phyloP scores from a whole-genome alignment of 2,888 invertebrate species.

The Agrotis ipsilon region DNA sequence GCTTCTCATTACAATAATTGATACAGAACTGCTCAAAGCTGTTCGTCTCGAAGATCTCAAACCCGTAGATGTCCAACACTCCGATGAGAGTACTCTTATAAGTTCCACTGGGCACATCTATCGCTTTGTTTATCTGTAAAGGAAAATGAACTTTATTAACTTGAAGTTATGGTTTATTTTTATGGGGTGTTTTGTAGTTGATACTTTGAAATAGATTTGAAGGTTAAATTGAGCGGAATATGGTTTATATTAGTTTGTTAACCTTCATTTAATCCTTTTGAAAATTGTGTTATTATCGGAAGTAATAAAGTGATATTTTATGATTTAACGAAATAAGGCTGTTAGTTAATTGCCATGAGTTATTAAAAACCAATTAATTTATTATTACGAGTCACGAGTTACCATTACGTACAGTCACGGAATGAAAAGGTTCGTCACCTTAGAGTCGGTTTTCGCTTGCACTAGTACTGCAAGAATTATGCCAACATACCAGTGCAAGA shows the following conservation, averaged over 20 bases:
- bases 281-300: background rate
- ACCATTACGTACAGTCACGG: background rate
- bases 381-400: background rate
- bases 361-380: background rate
- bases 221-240: background rate
- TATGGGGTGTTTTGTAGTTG: background rate
- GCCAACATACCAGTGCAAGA: no score
- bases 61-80: constrained; percentile 99
- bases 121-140: constrained; percentile 96
- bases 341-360: background rate
- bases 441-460: no score
- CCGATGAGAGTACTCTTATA: constrained; percentile 96
- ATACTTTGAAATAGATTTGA: background rate
- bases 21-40: constrained; percentile 99
- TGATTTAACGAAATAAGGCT: background rate
- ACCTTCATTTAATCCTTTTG: background rate
- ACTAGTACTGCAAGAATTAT: no score
- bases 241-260: background rate
- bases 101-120: constrained; percentile 93
- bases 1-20: constrained; percentile 99
- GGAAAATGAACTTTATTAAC: background rate
- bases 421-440: no score
- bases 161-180: background rate
- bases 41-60: constrained; percentile 99
- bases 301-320: background rate